Percentiles rank a stretch among this genome's conserved stretches.
Conservation (phyloP, 2,888 invertebrate genomes). For the Meganola albula region DNA sequence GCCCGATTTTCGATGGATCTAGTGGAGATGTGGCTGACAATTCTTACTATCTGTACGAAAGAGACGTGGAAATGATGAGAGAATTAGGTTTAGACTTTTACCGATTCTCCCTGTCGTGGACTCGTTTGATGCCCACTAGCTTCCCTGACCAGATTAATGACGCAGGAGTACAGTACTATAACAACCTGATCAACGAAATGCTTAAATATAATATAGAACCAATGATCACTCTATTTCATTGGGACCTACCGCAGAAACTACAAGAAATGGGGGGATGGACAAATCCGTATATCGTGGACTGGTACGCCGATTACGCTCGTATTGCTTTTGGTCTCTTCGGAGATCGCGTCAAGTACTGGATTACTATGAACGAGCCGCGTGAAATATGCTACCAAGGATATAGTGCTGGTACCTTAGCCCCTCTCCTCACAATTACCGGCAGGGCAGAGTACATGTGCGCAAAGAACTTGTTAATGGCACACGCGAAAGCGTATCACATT, state of each 20-base stretch:
- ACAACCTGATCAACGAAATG: slow-evolving; percentile 75
- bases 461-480: slow-evolving; percentile 70
- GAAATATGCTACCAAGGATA: slow-evolving; percentile 57
- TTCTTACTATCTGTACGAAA: slow-evolving; percentile 77
- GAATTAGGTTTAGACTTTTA: slow-evolving; percentile 68
- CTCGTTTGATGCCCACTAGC: slow-evolving; percentile 79
- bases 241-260: slow-evolving; percentile 70
- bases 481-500: slow-evolving; percentile 67
- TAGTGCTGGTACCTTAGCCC: slow-evolving; percentile 39
- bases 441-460: slow-evolving; percentile 63
- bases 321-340: slow-evolving; percentile 57
- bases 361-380: slow-evolving; percentile 76
- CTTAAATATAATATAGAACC: slow-evolving; percentile 78
- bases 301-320: slow-evolving; percentile 64
- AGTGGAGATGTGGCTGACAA: slow-evolving; percentile 79
- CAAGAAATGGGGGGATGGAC: slow-evolving; percentile 75
- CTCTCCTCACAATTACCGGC: slow-evolving; percentile 46
- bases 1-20: slow-evolving; percentile 65
- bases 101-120: slow-evolving; percentile 80
- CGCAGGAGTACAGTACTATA: slow-evolving; percentile 48
- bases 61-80: slow-evolving; percentile 67
- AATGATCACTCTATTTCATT: slow-evolving; percentile 73
- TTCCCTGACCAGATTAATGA: slow-evolving; percentile 73
- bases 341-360: slow-evolving; percentile 69
- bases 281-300: slow-evolving; percentile 56